Base-by-base conservation (phyloP, 2,797 vertebrate species). In the Todus mexicanus region DNA sequence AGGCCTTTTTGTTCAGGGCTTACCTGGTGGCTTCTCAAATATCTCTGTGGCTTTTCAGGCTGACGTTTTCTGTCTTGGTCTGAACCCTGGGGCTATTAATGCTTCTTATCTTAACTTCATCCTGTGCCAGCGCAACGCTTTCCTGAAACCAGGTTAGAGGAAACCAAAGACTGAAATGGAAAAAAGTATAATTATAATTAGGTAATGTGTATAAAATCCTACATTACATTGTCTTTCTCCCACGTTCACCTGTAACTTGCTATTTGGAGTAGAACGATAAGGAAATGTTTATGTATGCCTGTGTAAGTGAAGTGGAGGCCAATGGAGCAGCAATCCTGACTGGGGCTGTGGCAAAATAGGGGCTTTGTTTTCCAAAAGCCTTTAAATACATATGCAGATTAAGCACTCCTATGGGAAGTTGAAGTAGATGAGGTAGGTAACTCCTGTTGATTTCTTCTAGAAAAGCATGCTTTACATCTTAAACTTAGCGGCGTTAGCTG, bases 21-120 rank as follows among this genome's bases (percentile, higher is more conserved):
- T 61, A 33, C 61, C 66, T 81, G 85, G 10, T 86, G 63, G 42
- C 48, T 88, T 91, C 76, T 93, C 88, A 85, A 22, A 73, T 63
- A 80, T 19, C 84, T 59, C 72, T 29, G 85, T 57, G 79, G 43
- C 35, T 85, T 88, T 65, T 70, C 70, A 47, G 72, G 38, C 19
- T 64, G 79, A 8, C 0, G 5, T 4, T 73, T 72, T 43, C 27
- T 72, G 35, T 73, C 76, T 87, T 12, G 48, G 33, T 7, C 51
- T 73, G 66, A 81, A 7, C 51, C 71, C 71, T 2, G 23, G 43
- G 53, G 79, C 89, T 68, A 3, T 11, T 11, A 35, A 45, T 40
- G 25, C 26, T 45, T 73, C 75, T 85, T 16, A 4, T 47, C 89
- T 74, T 47, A 33, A 53, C 45, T 43, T 64, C 53, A 22, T 20